Evolutionary conservation across 92 coral and sea anemone species (phyloP).

Genomic region (Epizoanthus scotinus): DNA sequence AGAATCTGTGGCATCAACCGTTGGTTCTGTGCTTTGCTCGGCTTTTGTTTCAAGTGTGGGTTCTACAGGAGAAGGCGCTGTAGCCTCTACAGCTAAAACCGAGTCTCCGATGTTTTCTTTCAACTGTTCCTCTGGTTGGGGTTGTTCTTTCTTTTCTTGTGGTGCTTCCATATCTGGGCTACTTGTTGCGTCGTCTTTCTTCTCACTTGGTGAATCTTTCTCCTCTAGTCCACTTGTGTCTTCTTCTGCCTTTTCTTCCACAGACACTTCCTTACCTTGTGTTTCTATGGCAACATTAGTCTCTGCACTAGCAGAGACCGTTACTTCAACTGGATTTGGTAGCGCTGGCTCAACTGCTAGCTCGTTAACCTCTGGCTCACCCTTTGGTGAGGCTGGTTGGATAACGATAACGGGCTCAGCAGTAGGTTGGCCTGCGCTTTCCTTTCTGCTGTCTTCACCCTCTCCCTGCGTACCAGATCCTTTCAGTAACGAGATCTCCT

Average conservation of each 20-base stretch:
- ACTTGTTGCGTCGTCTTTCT: background rate
- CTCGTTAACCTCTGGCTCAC: slow-evolving; percentile 9
- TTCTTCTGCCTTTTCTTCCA: background rate
- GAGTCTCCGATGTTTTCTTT: background rate
- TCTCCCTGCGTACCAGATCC: background rate
- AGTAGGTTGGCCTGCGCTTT: slow-evolving; percentile 10
- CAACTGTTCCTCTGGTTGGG: background rate
- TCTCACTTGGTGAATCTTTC: background rate
- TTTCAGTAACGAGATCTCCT: background rate
- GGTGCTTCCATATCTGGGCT: background rate
- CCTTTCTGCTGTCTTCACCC: background rate
- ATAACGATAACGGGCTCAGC: slow-evolving; percentile 6
- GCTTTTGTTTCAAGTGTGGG: background rate
- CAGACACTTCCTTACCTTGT: background rate
- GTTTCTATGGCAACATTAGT: background rate
- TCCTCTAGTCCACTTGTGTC: background rate
- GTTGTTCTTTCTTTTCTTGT: background rate
- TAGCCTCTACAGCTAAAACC: slow-evolving; percentile 5
- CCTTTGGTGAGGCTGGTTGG: slow-evolving; percentile 12
- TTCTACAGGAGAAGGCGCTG: background rate
- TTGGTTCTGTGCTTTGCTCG: background rate
- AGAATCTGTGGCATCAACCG: background rate
- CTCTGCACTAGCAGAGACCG: too few relatives aligned
- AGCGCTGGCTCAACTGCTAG: background rate
- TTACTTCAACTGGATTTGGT: background rate